These are phyloP conservation scores for Eremobia ochroleuca DNA, from an alignment of 2,888 invertebrate species.

Conservation along the genomic window DNA sequence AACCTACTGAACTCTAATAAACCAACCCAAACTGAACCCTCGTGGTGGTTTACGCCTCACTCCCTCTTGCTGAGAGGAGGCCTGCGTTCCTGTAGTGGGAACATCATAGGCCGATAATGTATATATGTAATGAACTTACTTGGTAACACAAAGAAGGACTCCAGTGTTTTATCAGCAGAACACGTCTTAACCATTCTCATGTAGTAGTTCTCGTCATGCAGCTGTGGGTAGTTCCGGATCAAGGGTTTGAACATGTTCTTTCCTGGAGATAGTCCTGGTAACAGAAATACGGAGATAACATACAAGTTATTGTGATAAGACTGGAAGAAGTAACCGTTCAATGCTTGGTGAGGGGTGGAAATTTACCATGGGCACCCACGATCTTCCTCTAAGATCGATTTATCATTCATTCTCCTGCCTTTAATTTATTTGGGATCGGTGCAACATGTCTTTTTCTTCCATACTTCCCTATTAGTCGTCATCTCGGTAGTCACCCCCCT, in stretches of 20 bases:
- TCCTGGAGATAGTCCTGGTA: constrained; percentile 94
- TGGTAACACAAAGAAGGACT: constrained; percentile 91
- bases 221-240: constrained; percentile 94
- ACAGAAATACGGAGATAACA: background rate
- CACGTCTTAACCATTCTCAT: constrained; percentile 89
- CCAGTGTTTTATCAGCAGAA: constrained; percentile 74
- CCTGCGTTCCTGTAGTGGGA: background rate
- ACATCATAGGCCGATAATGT: background rate
- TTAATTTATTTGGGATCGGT: background rate
- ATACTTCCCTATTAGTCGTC: too few relatives aligned
- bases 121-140: constrained; percentile 78
- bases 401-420: background rate
- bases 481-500: too few relatives aligned
- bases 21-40: background rate
- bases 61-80: background rate
- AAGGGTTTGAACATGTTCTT: constrained; percentile 93
- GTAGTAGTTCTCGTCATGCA: constrained; percentile 95
- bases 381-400: background rate
- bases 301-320: background rate
- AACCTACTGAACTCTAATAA: background rate
- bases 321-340: background rate
- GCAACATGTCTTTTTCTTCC: background rate
- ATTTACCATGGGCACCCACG: background rate
- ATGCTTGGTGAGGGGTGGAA: too few relatives aligned
- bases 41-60: too few relatives aligned